Evolutionary conservation across 2,888 invertebrate species (phyloP).

Genomic region (Callosobruchus maculatus): DNA sequence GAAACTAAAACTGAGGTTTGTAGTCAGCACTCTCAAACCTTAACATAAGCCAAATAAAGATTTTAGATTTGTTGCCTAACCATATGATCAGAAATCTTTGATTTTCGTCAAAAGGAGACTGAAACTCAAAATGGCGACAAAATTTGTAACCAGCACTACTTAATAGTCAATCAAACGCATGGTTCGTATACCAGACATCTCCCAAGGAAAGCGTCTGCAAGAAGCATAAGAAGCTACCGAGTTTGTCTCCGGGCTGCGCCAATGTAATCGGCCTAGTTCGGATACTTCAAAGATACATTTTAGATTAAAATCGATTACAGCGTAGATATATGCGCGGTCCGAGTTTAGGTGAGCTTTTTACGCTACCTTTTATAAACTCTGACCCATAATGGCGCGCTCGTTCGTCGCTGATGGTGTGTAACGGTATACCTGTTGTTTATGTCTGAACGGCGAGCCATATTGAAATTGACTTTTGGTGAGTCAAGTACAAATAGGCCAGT

Average conservation of each 20-base stretch:
- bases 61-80: too few relatives aligned
- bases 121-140: too few relatives aligned
- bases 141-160: too few relatives aligned
- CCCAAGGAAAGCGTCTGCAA: too few relatives aligned
- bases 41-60: too few relatives aligned
- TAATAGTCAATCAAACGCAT: too few relatives aligned
- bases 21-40: too few relatives aligned
- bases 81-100: too few relatives aligned
- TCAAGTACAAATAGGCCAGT: not conserved
- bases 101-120: too few relatives aligned
- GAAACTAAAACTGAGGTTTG: too few relatives aligned
- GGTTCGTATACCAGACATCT: too few relatives aligned
- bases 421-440: not conserved
- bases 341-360: not conserved
- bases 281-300: not conserved
- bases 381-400: not conserved
- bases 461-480: not conserved
- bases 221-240: too few relatives aligned
- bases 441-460: not conserved
- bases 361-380: not conserved
- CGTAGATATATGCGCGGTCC: not conserved
- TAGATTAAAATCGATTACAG: not conserved
- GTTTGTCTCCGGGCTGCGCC: not conserved
- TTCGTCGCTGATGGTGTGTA: not conserved
- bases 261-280: not conserved